Base-by-base conservation (phyloP, 2,888 invertebrate species). In the Papilio protenor region DNA sequence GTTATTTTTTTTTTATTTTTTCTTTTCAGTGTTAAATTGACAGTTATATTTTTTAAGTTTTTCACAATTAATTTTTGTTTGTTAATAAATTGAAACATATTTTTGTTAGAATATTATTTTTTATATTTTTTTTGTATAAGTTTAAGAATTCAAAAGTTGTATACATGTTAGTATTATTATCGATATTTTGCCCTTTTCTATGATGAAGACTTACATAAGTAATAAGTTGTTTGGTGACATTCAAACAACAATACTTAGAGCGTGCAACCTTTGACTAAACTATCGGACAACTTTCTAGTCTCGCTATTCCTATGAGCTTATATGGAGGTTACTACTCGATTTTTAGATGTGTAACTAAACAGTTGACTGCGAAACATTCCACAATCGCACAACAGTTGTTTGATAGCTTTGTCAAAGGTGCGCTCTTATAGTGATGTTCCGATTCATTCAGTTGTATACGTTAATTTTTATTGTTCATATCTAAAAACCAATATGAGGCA, bases 101-200 rank as follows among this genome's bases (percentile, higher is more conserved):
- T 77, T 73, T 73, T 73, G 73, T 73, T 73, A 52, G 47, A 47
- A 59, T 45, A 57, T 75, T 52, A 55, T 77, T 73, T 73, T 66
- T n/a, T 47, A 40, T 76, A 49, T 49, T 27, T 61, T n/a, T n/a
- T 70, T 73, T 70, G 71, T 70, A 23, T 33, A 40, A 40, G 10
- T 77, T 52, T 52, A 71, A 52, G 21, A 23, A 40, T 66, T 40
- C 18, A 40, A 66, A 40, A 33, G 27, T 40, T 66, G 40, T 66
- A 27, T 14, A 66, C 33, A n/a, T 40, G 10, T 59, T 23, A 12
- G 23, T 55, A 59, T 11, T 21, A 57, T 21, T 59, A 21, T 23
- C 11, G 11, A 12, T 21, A 23, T 61, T 61, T 61, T 23, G 14
- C 21, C 23, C 27, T 4, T 27, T 27, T 59, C 10, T 59, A 11